Evolutionary conservation across 2,888 invertebrate species (phyloP).

Genomic region (Drosophila paranaensis): DNA sequence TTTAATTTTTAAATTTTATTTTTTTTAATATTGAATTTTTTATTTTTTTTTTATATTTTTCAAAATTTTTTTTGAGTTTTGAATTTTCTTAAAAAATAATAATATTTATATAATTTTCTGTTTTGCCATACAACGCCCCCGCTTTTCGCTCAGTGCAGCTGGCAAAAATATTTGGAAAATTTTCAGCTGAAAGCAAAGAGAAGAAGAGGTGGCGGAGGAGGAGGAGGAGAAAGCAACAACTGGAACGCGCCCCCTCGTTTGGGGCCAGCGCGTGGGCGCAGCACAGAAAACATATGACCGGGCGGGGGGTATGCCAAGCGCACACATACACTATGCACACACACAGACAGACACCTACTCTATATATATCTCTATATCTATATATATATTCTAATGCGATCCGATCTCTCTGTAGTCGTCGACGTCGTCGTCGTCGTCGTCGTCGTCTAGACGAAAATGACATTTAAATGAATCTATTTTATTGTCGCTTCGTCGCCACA

Average conservation of each 20-base stretch:
- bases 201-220: conserved; percentile 11
- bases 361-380: conserved; percentile 21
- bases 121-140: too few relatives aligned
- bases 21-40: too few relatives aligned
- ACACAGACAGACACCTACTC: background rate
- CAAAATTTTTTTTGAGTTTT: too few relatives aligned
- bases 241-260: conserved; percentile 54
- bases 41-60: too few relatives aligned
- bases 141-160: background rate
- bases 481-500: conserved; percentile 75
- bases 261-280: conserved; percentile 44
- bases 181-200: conserved; percentile 35
- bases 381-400: conserved; percentile 55
- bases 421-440: conserved; percentile 39
- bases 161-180: conserved; percentile 40
- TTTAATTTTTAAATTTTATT: too few relatives aligned
- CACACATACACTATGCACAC: conserved; percentile 7
- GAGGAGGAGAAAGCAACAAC: conserved; percentile 19
- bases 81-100: too few relatives aligned
- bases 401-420: conserved; percentile 26
- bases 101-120: too few relatives aligned
- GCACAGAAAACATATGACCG: conserved; percentile 38
- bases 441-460: conserved; percentile 80
- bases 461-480: conserved; percentile 82
- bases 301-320: conserved; percentile 8